These are phyloP conservation scores for Psix sp. DNA, from an alignment of 1,140 invertebrate genomes.

Conservation along the genomic window DNA sequence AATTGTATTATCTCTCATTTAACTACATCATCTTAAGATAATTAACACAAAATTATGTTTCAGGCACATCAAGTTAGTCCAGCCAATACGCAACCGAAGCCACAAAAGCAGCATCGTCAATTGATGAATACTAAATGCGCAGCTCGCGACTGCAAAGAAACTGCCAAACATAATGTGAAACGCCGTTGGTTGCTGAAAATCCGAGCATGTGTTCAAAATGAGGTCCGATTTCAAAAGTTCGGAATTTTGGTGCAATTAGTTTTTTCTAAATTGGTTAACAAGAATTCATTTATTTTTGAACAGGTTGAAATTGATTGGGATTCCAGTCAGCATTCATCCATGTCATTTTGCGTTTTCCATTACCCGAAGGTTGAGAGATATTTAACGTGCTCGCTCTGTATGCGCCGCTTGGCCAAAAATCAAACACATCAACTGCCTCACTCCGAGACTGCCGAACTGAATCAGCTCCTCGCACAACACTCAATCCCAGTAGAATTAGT, in stretches of 20 bases:
- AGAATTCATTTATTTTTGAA: not conserved
- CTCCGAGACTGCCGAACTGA: constrained; percentile 82
- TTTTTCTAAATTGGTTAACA: not conserved
- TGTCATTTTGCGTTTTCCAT: constrained; percentile 76
- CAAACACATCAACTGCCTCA: constrained; percentile 81
- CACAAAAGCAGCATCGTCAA: constrained; percentile 71
- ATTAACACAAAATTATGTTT: constrained; percentile 9
- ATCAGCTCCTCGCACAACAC: constrained; percentile 80
- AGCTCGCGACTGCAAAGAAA: constrained; percentile 78
- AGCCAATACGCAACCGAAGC: constrained; percentile 71
- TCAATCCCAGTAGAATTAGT: constrained; percentile 82
- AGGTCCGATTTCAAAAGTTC: constrained; percentile 75
- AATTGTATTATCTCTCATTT: constrained; percentile 68
- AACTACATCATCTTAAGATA: too few relatives aligned
- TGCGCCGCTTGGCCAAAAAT: constrained; percentile 83
- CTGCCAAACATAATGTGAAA: constrained; percentile 83
- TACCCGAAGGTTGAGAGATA: constrained; percentile 81
- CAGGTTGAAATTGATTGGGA: constrained; percentile 74
- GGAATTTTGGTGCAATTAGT: not conserved
- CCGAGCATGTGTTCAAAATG: constrained; percentile 82
- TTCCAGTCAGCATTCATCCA: constrained; percentile 73
- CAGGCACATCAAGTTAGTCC: constrained; percentile 74
- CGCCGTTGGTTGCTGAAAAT: constrained; percentile 88
- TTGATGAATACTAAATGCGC: constrained; percentile 72
- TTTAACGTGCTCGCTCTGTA: constrained; percentile 86